phyloP scores from a whole-genome alignment of 2,797 vertebrate species.

The Momotus momota region DNA sequence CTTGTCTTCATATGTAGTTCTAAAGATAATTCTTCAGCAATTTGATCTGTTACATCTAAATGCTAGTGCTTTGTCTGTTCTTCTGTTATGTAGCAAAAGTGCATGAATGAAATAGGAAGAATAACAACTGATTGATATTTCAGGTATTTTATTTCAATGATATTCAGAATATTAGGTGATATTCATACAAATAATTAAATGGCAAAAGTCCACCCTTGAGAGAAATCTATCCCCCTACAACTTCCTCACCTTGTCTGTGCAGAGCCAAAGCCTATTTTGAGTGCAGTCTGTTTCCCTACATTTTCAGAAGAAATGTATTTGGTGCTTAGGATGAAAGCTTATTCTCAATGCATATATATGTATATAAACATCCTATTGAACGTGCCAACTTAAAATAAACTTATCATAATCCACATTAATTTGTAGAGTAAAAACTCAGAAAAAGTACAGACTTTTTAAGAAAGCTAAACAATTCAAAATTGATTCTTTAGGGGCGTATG shows the following conservation, averaged over 20 bases:
- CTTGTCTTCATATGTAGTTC: neutral
- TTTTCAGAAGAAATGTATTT: conserved; percentile 3
- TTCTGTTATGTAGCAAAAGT: neutral
- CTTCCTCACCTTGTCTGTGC: neutral
- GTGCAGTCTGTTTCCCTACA: neutral
- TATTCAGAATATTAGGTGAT: neutral
- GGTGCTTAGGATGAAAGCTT: neutral
- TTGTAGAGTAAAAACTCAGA: neutral
- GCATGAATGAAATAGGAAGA: neutral
- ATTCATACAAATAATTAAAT: neutral
- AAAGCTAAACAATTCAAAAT: neutral
- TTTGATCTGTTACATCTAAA: neutral
- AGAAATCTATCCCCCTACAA: neutral
- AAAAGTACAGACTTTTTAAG: neutral
- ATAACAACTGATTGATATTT: neutral
- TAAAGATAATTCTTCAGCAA: neutral
- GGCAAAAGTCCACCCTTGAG: neutral
- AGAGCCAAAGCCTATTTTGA: neutral
- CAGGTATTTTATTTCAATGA: neutral
- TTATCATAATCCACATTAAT: neutral
- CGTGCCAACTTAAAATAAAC: neutral
- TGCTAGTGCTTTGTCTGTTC: neutral
- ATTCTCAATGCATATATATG: neutral
- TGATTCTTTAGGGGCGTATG: neutral
- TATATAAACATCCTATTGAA: neutral